Evolutionary conservation across 2,888 invertebrate genomes (phyloP), one percentile per base, ranked within the genome.

Genomic region (Heliconius erato): DNA sequence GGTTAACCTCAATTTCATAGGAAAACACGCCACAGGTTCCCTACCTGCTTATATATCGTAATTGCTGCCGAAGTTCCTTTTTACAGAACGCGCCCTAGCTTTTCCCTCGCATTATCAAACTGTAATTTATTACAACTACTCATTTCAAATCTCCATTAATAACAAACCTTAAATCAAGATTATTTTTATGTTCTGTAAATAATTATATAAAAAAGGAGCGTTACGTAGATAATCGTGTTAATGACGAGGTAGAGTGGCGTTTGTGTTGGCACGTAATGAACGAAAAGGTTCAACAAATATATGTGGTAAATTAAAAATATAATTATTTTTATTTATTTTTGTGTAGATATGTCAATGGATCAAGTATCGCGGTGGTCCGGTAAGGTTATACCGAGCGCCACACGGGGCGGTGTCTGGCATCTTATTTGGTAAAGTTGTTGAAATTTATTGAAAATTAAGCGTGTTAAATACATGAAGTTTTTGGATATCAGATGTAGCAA

Each of bases 371-470:
- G 86, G 91, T 90, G 92, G 91, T 92, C 92, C 87, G 91, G 89
- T 91, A 85, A 76, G 86, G 84, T 82, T 86, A 89, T 88, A 91
- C 91, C 84, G 86, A 88, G 82, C 87, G 88, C 91, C 89, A 89
- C 90, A 88, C 91, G 90, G 90, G 90, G 90, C 89, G 91, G 89
- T 88, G 87, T 86, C 88, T 89, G 88, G 87, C 90, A 90, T 90
- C 89, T 93, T 91, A 90, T 90, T 90, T 89, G 89, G 89, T 90
- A 90, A 81, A 74, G 68, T 72, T 80, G 80, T 90, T 88, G 89
- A 91, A 90, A 90, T 92, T 93, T 92, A 94, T 94, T 94, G 92
- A 91, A 92, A 93, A 92, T 92, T 92, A 93, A 93, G 91, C 91
- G 92, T 91, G 93, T 91, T 91, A 92, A 40, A 92, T 91, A 92